Evolutionary conservation across 1,140 invertebrate genomes (phyloP), one percentile per base, ranked within the genome.

Genomic region (Drosophila rufa): DNA sequence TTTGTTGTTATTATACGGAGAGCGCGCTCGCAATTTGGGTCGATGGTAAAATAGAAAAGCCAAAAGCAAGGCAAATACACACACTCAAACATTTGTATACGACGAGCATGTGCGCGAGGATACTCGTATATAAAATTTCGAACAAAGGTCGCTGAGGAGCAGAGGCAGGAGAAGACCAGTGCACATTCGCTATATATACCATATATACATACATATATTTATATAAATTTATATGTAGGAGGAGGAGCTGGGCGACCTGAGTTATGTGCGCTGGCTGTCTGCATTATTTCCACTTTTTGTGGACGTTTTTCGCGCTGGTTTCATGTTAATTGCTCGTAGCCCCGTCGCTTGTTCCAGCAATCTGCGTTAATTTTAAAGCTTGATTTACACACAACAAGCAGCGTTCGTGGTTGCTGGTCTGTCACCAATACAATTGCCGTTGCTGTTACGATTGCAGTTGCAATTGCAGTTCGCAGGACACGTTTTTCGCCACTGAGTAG

Each of bases 41-140:
- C 85, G 85, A 90, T 90, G 85, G 86, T 82, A 89, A 89, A 89
- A 89, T 89, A 90, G 85, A 89, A 89, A 89, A 89, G 85, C 85
- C 81, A 89, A 90, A 89, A 90, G 81, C 80, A 80, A 81, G 78
- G 85, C 81, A 64, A 77, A 80, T 56, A 51, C 75, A 64, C 50
- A 62, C 45, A 79, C 69, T 62, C 61, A 51, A 58, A 46, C 46
- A 48, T 55, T 67, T 70, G 47, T 70, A 68, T 55, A 67, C 65
- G 66, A 59, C 4, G 25, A 45, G 46, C 47, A 53, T 27, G n/a
- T 36, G 12, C 65, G 51, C 33, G 45, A 33, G 59, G 17, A 68
- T 33, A 47, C 48, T 59, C 55, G 67, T 64, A 74, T 74, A 74
- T 74, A 73, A 51, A 73, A 86, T 74, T 90, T 90, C 60, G 74